Conservation (phyloP, 2,888 invertebrate genomes). For the Cryptocephalus primarius region DNA sequence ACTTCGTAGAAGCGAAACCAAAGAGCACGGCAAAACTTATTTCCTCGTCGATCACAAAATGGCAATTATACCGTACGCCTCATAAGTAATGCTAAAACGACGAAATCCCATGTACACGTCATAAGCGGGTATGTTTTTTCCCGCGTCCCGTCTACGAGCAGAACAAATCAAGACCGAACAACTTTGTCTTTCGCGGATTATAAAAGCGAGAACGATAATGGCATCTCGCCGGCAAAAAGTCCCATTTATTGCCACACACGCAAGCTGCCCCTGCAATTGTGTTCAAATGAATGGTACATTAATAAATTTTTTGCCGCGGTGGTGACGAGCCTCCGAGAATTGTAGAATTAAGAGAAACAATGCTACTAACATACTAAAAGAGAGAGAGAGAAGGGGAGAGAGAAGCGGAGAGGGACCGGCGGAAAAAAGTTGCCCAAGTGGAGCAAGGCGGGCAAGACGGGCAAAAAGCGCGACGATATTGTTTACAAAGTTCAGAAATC, state of each 20-base stretch:
- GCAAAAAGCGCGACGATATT: constrained; percentile 12
- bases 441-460: constrained; percentile 10
- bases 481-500: constrained; percentile 18
- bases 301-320: constrained; percentile 26
- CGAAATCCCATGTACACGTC: too few species aligned
- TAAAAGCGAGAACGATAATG: too few species aligned
- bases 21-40: too few species aligned
- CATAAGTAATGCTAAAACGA: too few species aligned
- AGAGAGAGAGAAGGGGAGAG: not conserved
- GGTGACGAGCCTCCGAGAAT: constrained; percentile 27
- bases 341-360: constrained; percentile 10
- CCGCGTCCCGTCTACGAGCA: too few species aligned
- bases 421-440: constrained; percentile 17
- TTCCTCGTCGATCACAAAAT: too few species aligned
- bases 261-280: constrained; percentile 25
- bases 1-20: too few species aligned
- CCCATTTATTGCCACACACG: constrained; percentile 23
- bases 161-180: too few species aligned
- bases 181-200: too few species aligned
- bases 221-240: not conserved
- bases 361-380: constrained; percentile 18
- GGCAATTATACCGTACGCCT: too few species aligned
- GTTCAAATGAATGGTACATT: constrained; percentile 34
- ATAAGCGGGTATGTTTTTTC: too few species aligned
- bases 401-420: constrained; percentile 11